Percentiles rank a stretch among this genome's conserved stretches.
These are phyloP conservation scores for Propithecus deckenii DNA, from an alignment of 2,797 vertebrate genomes.

Conservation along the genomic window DNA sequence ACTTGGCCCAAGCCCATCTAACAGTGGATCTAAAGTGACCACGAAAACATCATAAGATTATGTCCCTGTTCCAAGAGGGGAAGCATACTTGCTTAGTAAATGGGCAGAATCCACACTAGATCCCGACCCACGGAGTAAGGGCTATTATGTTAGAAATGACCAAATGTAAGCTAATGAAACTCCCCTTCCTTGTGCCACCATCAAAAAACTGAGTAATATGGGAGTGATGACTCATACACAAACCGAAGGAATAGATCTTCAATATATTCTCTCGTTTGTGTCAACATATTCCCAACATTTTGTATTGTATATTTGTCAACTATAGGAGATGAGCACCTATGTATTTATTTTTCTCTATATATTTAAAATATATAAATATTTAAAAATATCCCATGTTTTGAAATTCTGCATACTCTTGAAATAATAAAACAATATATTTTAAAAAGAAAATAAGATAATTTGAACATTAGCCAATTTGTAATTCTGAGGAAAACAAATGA, in stretches of 20 bases:
- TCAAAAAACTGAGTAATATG: not conserved
- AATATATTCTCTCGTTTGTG: not conserved
- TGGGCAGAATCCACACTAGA: not conserved
- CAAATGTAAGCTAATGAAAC: not conserved
- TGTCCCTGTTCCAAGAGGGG: not conserved
- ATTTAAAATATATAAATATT: not conserved
- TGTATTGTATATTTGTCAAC: not conserved
- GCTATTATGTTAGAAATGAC: not conserved
- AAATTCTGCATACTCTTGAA: not conserved
- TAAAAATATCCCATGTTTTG: not conserved
- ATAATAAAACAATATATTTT: not conserved
- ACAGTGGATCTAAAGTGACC: not conserved
- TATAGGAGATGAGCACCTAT: not conserved
- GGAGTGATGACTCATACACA: not conserved
- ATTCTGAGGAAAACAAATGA: not conserved
- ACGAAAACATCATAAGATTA: not conserved
- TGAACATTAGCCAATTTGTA: not conserved
- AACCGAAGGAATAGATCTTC: not conserved
- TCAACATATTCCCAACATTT: not conserved
- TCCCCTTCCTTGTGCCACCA: not conserved
- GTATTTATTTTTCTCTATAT: not conserved
- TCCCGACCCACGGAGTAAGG: not conserved
- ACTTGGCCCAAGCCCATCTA: not conserved
- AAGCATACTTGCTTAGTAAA: not conserved
- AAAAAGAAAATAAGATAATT: not conserved